phyloP scores from a whole-genome alignment of 2,113 vertebrate species.

The Henicopernis longicauda region DNA sequence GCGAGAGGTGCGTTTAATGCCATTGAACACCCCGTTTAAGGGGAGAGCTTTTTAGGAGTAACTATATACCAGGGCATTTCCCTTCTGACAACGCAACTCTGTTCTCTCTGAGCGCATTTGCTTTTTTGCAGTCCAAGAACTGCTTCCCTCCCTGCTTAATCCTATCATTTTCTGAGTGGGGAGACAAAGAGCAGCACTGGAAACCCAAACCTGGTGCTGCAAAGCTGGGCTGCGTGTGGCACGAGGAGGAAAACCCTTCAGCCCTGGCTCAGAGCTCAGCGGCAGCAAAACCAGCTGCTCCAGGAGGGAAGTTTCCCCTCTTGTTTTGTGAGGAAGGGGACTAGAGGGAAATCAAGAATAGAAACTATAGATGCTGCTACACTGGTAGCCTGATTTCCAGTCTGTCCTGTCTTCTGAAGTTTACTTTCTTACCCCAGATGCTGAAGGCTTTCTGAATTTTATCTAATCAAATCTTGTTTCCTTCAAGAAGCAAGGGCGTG shows the following conservation, averaged over 20 bases:
- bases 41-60: not conserved
- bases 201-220: not conserved
- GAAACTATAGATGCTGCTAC: not conserved
- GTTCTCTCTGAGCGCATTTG: not conserved
- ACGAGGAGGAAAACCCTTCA: not conserved
- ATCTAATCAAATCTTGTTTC: not conserved
- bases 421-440: not conserved
- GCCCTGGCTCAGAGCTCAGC: not conserved
- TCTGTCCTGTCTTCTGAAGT: not conserved
- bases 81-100: not conserved
- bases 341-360: not conserved
- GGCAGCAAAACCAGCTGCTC: not conserved
- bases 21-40: not conserved
- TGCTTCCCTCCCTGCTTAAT: not conserved
- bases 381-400: not conserved
- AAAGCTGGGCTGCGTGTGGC: not conserved
- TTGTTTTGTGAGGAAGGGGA: not conserved
- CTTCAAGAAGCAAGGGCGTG: not conserved
- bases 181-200: not conserved
- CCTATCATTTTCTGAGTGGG: not conserved
- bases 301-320: not conserved
- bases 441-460: not conserved
- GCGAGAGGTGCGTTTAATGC: fast-evolving
- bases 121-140: not conserved
- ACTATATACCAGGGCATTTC: not conserved